phyloP scores from a whole-genome alignment of 2,888 invertebrate species.

The Pyrocoelia pectoralis region DNA sequence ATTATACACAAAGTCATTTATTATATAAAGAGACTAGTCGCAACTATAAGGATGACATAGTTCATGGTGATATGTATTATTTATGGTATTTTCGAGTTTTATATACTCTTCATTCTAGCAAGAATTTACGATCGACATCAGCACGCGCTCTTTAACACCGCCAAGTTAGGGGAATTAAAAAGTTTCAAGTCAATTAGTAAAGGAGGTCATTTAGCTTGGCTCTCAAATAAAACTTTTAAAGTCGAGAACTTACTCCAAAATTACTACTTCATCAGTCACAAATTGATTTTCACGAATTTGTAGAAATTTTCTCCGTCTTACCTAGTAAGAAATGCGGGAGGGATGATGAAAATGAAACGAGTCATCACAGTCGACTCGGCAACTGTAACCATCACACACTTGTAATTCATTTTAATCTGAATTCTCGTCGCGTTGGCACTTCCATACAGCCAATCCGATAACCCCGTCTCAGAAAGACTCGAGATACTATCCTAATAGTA shows the following conservation, averaged over 20 bases:
- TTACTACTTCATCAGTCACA: slow-evolving; percentile 30
- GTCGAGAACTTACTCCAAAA: slow-evolving; percentile 36
- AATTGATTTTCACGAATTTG: slow-evolving; percentile 8
- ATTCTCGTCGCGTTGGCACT: slow-evolving; percentile 42
- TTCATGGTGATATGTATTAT: slow-evolving; percentile 33
- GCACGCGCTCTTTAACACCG: slow-evolving; percentile 37
- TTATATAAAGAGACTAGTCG: slow-evolving; percentile 30
- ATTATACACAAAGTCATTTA: slow-evolving; percentile 40
- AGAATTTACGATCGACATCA: slow-evolving; percentile 35
- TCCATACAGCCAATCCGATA: slow-evolving; percentile 41
- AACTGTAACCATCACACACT: slow-evolving; percentile 34
- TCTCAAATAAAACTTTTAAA: slow-evolving; percentile 33
- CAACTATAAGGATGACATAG: slow-evolving; percentile 25
- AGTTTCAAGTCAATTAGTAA: slow-evolving; percentile 44
- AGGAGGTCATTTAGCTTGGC: slow-evolving; percentile 32
- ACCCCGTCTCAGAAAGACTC: slow-evolving; percentile 26
- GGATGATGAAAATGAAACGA: slow-evolving; percentile 20
- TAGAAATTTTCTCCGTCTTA: neutral
- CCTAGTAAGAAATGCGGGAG: slow-evolving; percentile 18
- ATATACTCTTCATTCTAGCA: slow-evolving; percentile 30
- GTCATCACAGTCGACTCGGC: slow-evolving; percentile 10
- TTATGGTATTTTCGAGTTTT: slow-evolving; percentile 33
- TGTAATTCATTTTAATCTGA: slow-evolving; percentile 43
- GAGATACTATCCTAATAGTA: slow-evolving; percentile 25
- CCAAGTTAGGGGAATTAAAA: slow-evolving; percentile 40